Conservation (phyloP, 2,113 vertebrate species). For the Heterocephalus glaber region DNA sequence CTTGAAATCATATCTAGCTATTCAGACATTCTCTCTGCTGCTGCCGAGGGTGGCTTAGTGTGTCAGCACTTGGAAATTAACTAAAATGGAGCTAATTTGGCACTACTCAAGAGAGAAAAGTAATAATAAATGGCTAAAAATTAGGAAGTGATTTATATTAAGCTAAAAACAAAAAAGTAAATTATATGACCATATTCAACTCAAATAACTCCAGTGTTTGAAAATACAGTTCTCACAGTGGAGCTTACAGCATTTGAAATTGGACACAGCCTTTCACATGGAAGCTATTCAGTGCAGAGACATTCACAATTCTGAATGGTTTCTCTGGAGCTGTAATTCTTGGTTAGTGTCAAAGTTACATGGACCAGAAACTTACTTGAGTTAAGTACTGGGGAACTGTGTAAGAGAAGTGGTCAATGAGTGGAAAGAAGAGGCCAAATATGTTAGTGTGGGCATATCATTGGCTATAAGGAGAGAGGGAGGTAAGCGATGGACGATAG, state of each 20-base stretch:
- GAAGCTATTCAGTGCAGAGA: not conserved
- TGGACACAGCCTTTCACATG: not conserved
- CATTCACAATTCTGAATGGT: not conserved
- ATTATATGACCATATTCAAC: not conserved
- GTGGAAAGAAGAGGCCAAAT: not conserved
- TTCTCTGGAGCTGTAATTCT: constrained; percentile 1
- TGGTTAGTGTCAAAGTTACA: not conserved
- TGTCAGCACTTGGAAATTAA: not conserved
- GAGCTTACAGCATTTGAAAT: not conserved
- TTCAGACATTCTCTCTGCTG: not conserved
- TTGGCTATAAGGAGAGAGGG: not conserved
- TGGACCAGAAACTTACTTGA: not conserved
- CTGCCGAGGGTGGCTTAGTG: not conserved
- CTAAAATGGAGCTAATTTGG: not conserved
- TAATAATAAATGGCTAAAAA: not conserved
- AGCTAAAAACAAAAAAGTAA: not conserved
- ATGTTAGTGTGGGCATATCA: not conserved
- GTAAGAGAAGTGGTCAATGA: not conserved
- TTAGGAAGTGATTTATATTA: not conserved
- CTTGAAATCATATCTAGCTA: not conserved
- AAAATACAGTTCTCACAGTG: not conserved
- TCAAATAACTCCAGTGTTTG: not conserved
- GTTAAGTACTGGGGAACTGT: not conserved
- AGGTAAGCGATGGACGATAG: not conserved
- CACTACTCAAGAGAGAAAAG: not conserved